A percentile compares a stretch with the other conserved stretches of the same genome.
phyloP scores from a whole-genome alignment of 2,113 vertebrate genomes.

The Aegypius monachus region DNA sequence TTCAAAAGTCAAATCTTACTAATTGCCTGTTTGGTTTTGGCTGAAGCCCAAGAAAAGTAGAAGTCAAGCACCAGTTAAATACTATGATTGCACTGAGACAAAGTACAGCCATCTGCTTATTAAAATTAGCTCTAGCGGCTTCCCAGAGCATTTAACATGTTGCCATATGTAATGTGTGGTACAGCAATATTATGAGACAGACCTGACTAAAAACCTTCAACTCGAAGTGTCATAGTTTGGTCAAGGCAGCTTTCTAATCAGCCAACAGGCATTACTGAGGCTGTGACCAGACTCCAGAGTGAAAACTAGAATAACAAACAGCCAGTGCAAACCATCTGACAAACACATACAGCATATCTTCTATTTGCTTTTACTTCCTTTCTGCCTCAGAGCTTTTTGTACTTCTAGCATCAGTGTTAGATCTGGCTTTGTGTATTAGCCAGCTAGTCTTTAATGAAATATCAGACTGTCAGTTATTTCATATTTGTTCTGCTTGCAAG shows the following conservation, averaged over 20 bases:
- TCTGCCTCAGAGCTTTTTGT: background rate
- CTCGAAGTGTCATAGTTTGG: background rate
- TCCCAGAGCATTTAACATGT: background rate
- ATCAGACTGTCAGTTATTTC: background rate
- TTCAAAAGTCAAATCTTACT: background rate
- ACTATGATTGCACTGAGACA: background rate
- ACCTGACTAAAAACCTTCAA: background rate
- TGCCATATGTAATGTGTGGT: background rate
- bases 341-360: background rate
- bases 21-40: background rate
- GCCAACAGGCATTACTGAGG: background rate
- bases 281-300: background rate
- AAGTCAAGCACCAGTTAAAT: background rate
- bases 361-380: background rate
- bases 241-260: background rate
- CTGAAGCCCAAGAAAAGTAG: background rate
- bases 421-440: background rate
- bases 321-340: background rate
- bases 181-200: background rate
- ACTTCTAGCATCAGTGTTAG: background rate
- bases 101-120: background rate
- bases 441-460: background rate
- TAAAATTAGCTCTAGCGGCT: background rate
- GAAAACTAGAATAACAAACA: background rate
- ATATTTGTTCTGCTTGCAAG: background rate